Conservation (phyloP, 1,140 invertebrate species). For the Drosophila saltans region DNA sequence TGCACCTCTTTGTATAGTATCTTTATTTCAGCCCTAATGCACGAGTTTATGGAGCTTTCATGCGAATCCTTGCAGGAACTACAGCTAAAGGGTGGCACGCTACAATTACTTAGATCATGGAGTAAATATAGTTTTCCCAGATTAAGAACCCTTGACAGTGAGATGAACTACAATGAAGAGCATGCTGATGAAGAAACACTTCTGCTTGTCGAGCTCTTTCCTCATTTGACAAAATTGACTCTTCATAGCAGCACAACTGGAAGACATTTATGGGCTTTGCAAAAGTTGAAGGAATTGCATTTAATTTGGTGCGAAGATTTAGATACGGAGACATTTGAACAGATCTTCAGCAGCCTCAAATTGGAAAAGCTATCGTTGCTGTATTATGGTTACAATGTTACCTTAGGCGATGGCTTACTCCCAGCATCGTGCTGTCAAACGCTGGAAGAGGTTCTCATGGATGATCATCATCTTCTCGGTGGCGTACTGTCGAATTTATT, state of each 20-base stretch:
- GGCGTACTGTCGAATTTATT: conserved; percentile 35
- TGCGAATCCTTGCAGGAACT: conserved; percentile 38
- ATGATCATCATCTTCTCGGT: conserved; percentile 51
- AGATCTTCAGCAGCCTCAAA: conserved; percentile 23
- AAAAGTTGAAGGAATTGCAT: conserved; percentile 45
- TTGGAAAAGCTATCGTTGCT: conserved; percentile 55
- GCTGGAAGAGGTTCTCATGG: conserved; percentile 27
- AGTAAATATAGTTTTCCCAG: conserved; percentile 34
- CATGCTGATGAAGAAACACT: conserved; percentile 35
- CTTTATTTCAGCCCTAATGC: conserved; percentile 17
- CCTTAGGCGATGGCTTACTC: conserved; percentile 5
- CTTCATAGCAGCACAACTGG: conserved; percentile 42
- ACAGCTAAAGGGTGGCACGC: not conserved
- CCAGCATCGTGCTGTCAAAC: conserved; percentile 17
- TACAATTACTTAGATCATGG: conserved; percentile 25
- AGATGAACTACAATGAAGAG: conserved; percentile 13
- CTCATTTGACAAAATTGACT: conserved; percentile 30
- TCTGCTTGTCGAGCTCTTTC: conserved; percentile 48
- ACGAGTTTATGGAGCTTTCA: conserved; percentile 26
- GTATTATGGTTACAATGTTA: conserved; percentile 38
- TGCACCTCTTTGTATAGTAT: not conserved
- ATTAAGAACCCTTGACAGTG: conserved; percentile 22
- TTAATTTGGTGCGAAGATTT: conserved; percentile 52
- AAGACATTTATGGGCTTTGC: conserved; percentile 39
- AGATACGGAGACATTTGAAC: conserved; percentile 31